Percentiles rank a stretch among this genome's conserved stretches.
These are phyloP conservation scores for Uloborus plumipes DNA, from an alignment of 2,888 invertebrate species.

Conservation along the genomic window DNA sequence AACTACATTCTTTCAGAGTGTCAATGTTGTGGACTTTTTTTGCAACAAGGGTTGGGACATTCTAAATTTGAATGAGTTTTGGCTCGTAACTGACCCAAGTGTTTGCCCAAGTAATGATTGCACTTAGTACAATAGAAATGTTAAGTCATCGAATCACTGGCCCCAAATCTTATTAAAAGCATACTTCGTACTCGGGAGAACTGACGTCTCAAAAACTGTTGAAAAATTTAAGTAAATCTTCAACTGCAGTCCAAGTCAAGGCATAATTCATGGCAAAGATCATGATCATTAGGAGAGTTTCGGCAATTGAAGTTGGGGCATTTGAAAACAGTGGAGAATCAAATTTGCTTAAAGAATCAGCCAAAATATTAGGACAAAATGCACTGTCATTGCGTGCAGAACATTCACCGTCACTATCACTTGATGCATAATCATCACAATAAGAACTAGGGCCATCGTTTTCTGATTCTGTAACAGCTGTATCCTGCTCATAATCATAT, in stretches of 20 bases:
- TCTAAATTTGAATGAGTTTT: neutral
- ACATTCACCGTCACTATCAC: neutral
- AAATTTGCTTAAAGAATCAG: slow-evolving; percentile 20
- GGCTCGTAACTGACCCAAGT: neutral
- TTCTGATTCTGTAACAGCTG: neutral
- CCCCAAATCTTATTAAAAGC: slow-evolving; percentile 16
- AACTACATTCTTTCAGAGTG: slow-evolving; percentile 8
- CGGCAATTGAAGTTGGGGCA: neutral
- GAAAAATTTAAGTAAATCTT: slow-evolving; percentile 23
- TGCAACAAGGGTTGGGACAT: no score
- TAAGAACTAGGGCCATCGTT: neutral
- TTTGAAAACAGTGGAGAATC: slow-evolving; percentile 14
- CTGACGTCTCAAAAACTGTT: neutral
- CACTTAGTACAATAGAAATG: slow-evolving; percentile 15
- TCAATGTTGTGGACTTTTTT: neutral
- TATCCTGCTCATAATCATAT: neutral
- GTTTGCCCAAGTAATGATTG: slow-evolving; percentile 17
- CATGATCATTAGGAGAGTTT: slow-evolving; percentile 24
- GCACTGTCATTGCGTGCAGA: neutral
- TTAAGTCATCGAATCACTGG: slow-evolving; percentile 1
- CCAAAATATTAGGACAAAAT: slow-evolving; percentile 13
- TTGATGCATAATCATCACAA: neutral
- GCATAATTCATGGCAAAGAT: slow-evolving; percentile 16
- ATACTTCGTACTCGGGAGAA: slow-evolving; percentile 7
- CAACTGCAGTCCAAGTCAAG: slow-evolving; percentile 22